Evolutionary conservation across 2,113 vertebrate species (phyloP), one percentile per base, ranked within the genome.

Genomic region (Protobothrops flavoviridis): DNA sequence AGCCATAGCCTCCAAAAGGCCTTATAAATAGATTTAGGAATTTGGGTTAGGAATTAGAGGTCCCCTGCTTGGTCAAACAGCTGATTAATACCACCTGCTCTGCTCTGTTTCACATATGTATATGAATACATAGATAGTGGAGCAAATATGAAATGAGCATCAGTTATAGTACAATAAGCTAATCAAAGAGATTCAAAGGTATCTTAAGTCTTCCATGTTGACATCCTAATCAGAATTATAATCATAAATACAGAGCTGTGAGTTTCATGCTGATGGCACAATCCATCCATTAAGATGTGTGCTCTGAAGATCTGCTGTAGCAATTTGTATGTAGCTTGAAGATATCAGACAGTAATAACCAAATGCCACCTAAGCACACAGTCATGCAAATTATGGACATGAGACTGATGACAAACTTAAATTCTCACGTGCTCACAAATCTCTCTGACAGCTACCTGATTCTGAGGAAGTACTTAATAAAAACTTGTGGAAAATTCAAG

Each of bases 351-450:
- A 94, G 89, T 94, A 94, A 96, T 87, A 93, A 33, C 88, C 57
- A 96, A 96, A 95, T 57, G 21, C 92, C 53, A 43, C 92, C 43
- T 33, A 50, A 97, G 94, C 94, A 96, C 95, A 90, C 93, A 92
- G 94, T 96, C 97, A 95, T 95, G 90, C 91, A 97, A 97, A 97
- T 95, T 87, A 90, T 52, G 26, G 94, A 93, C 95, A 55, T 29
- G 92, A 95, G 87, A 93, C 3, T 95, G 94, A 95, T 17, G 74
- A 89, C 95, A 95, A 96, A 94, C 89, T 93, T 96, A 89, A 94
- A 94, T 93, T 96, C 92, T 88, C 91, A 96, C 23, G 1, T 89
- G 93, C 93, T 81, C 89, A 95, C 88, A 95, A 91, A 94, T 64
- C 90, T 88, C 55, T 52, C 90, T 91, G 91, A 94, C 93, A 89